phyloP scores from a whole-genome alignment of 2,113 vertebrate genomes.

The Laticauda colubrina region DNA sequence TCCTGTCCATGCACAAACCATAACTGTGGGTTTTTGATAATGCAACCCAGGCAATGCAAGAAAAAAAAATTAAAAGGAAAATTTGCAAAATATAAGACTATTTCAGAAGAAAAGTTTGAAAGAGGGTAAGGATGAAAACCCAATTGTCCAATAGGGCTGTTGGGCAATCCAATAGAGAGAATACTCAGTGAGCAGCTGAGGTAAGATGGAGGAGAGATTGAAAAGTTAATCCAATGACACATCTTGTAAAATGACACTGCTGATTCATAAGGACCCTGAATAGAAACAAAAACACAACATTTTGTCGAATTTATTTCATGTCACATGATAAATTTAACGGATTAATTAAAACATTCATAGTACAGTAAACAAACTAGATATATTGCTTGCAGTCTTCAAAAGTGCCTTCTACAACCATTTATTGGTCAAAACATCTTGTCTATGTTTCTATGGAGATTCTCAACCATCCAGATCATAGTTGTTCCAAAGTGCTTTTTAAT shows the following conservation, averaged over 20 bases:
- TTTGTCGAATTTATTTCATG: neutral
- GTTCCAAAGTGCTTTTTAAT: too few relatives aligned
- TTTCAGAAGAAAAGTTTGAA: neutral
- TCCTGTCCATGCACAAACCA: neutral
- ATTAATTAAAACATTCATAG: neutral
- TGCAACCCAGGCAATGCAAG: neutral
- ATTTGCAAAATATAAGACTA: neutral
- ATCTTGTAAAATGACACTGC: neutral
- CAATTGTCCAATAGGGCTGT: neutral
- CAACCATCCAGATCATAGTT: too few relatives aligned
- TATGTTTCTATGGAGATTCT: neutral
- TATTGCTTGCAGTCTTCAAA: neutral
- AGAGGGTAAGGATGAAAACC: neutral
- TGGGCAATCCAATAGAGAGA: neutral
- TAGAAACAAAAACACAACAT: neutral
- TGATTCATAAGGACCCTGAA: neutral
- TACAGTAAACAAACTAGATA: neutral
- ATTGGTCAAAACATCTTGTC: neutral
- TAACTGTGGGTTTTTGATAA: neutral
- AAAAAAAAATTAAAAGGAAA: neutral
- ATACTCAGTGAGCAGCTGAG: neutral
- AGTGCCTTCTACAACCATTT: neutral
- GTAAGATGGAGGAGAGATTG: neutral
- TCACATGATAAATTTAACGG: neutral
- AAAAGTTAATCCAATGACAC: neutral